Conservation (phyloP, 2,888 invertebrate species). For the Cerceris ruficornis region DNA sequence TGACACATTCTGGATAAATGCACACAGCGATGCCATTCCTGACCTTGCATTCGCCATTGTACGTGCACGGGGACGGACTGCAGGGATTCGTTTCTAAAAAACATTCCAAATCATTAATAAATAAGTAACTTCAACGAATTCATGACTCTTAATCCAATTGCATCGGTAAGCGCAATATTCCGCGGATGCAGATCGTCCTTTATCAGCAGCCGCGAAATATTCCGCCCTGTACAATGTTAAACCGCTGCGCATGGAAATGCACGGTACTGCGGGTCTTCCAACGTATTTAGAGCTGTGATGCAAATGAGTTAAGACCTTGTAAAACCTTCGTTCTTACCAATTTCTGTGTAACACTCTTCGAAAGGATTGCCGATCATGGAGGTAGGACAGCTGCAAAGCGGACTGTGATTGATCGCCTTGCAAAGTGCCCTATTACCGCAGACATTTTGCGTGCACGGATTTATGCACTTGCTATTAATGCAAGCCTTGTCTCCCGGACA, state of each 20-base stretch:
- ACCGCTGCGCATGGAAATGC: too few relatives aligned
- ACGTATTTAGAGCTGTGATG: background rate
- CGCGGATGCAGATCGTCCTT: too few relatives aligned
- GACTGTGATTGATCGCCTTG: conserved; percentile 88
- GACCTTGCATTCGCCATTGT: conserved; percentile 91
- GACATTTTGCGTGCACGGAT: conserved; percentile 90
- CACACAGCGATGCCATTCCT: conserved; percentile 88
- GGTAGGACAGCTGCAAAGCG: conserved; percentile 89
- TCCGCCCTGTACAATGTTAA: too few relatives aligned
- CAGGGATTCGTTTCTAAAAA: conserved; percentile 86
- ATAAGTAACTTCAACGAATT: background rate
- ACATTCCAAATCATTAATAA: background rate
- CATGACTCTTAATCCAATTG: too few relatives aligned
- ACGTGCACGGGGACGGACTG: conserved; percentile 91
- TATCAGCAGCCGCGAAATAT: too few relatives aligned
- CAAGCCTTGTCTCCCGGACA: conserved; percentile 92
- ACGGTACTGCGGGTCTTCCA: too few relatives aligned
- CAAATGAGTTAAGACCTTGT: background rate
- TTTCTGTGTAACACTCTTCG: conserved; percentile 80
- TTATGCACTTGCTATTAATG: conserved; percentile 89
- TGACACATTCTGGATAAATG: conserved; percentile 92
- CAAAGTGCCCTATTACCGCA: conserved; percentile 91
- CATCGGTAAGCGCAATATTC: too few relatives aligned
- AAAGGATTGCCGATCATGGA: conserved; percentile 83
- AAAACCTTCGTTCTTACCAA: conserved; percentile 71